phyloP scores from a whole-genome alignment of 2,888 invertebrate genomes.

The Drosophila acutilabella region DNA sequence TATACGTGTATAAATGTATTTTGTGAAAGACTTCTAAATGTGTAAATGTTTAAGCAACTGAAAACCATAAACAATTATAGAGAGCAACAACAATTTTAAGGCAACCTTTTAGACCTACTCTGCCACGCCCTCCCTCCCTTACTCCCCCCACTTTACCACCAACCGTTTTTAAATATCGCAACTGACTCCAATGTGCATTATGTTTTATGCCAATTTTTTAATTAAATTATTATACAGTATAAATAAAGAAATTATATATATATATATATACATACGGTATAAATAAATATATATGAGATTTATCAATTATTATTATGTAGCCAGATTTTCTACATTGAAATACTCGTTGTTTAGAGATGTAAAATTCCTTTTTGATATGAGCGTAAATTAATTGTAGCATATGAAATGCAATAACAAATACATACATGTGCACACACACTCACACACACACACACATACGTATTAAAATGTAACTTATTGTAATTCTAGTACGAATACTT shows the following conservation, averaged over 20 bases:
- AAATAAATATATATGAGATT: constrained; percentile 17
- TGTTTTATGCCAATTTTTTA: constrained; percentile 60
- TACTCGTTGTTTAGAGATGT: constrained; percentile 42
- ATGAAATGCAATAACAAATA: constrained; percentile 36
- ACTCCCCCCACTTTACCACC: background rate
- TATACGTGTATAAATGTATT: constrained; percentile 76
- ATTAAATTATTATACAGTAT: constrained; percentile 14
- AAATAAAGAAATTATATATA: background rate
- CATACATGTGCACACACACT: constrained; percentile 27
- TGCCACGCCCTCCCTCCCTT: background rate
- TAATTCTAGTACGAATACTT: constrained; percentile 59
- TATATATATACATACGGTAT: background rate
- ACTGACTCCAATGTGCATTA: constrained; percentile 45
- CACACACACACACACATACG: constrained; percentile 21
- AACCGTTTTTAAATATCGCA: constrained; percentile 65
- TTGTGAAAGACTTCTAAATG: constrained; percentile 75
- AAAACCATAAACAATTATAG: constrained; percentile 27
- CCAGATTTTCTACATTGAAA: constrained; percentile 57
- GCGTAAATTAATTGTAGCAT: constrained; percentile 36
- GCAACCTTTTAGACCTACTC: background rate
- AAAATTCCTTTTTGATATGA: constrained; percentile 42
- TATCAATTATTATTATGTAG: constrained; percentile 40
- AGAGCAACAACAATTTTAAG: constrained; percentile 29
- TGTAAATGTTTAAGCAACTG: constrained; percentile 62
- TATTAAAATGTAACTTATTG: constrained; percentile 67